phyloP scores from a whole-genome alignment of 2,797 vertebrate species.

The Tolypeutes matacus region DNA sequence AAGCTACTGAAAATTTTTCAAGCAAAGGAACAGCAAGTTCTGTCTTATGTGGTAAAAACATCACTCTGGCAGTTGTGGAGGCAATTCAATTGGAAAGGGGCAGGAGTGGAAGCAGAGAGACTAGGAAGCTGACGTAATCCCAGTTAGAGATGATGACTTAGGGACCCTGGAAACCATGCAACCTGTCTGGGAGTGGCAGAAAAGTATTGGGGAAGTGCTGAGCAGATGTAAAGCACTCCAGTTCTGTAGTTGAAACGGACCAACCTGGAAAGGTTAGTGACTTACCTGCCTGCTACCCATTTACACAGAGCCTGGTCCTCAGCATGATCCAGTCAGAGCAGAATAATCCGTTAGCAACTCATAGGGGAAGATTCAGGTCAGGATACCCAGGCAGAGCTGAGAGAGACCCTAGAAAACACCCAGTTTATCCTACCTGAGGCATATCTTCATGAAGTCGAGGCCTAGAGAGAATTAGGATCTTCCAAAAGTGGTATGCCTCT shows the following conservation, averaged over 20 bases:
- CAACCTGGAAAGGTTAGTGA: neutral
- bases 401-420: neutral
- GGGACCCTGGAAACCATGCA: neutral
- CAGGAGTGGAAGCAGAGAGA: neutral
- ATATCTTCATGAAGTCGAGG: neutral
- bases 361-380: neutral
- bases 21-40: neutral
- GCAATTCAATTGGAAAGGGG: neutral
- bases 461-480: neutral
- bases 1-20: neutral
- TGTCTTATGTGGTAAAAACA: neutral
- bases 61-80: neutral
- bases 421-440: neutral
- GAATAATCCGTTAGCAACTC: neutral
- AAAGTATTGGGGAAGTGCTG: neutral
- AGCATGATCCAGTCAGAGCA: neutral
- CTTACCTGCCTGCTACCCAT: neutral
- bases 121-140: neutral
- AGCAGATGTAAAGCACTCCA: neutral
- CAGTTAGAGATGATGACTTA: neutral
- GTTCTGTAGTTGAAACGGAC: neutral
- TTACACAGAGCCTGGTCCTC: neutral
- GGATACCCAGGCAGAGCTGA: neutral
- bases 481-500: neutral
- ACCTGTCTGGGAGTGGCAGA: neutral